These are phyloP conservation scores for Tretioscincus oriximinensis DNA, from an alignment of 2,113 vertebrate genomes.

Conservation along the genomic window DNA sequence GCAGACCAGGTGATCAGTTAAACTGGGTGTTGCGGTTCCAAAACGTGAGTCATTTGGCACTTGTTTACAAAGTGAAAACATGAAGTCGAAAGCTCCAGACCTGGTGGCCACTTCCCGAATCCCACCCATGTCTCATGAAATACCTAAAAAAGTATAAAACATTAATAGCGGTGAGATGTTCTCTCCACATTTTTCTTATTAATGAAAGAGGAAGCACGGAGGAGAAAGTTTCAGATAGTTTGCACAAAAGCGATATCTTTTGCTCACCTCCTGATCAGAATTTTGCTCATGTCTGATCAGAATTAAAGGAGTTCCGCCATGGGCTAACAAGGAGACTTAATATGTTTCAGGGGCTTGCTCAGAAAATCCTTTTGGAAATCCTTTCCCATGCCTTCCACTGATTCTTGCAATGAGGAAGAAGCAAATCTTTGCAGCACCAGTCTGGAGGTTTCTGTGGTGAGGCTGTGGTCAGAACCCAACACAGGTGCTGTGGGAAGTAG, in stretches of 20 bases:
- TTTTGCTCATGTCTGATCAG: background rate
- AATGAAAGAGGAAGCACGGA: conserved; percentile 68
- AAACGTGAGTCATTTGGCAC: conserved; percentile 63
- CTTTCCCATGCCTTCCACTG: background rate
- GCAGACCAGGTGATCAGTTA: background rate
- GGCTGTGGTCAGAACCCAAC: conserved; percentile 4
- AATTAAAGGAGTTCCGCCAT: background rate
- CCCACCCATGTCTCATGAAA: conserved; percentile 50
- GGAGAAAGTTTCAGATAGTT: conserved; percentile 34
- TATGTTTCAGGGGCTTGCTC: too few relatives aligned
- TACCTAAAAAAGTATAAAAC: conserved; percentile 48
- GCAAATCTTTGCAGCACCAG: conserved; percentile 24
- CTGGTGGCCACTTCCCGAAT: conserved; percentile 71
- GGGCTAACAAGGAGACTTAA: too few relatives aligned
- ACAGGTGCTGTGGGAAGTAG: conserved; percentile 53
- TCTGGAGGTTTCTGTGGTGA: conserved; percentile 56
- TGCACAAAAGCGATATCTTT: background rate
- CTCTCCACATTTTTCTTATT: conserved; percentile 35
- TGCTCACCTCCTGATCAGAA: background rate
- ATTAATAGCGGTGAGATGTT: conserved; percentile 57
- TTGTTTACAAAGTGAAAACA: conserved; percentile 74
- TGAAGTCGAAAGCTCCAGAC: conserved; percentile 62
- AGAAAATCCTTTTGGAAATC: background rate
- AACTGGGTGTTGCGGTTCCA: conserved; percentile 14
- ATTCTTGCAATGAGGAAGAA: background rate